These are phyloP conservation scores for Microctonus aethiopoides DNA, from an alignment of 2,888 invertebrate genomes.

Conservation along the genomic window DNA sequence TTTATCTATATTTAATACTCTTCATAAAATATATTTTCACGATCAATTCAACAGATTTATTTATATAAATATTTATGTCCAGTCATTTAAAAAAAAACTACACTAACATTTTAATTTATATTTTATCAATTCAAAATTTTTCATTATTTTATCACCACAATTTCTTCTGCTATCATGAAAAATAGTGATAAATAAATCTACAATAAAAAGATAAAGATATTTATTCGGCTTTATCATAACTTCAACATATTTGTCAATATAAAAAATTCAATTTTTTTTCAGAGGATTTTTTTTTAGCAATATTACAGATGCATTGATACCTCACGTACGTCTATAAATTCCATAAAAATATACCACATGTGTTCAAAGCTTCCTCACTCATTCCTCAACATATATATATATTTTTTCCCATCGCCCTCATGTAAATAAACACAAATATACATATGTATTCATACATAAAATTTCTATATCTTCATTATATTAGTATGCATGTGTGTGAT, in stretches of 20 bases:
- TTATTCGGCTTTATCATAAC: neutral
- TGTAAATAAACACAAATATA: neutral
- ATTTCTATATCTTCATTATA: neutral
- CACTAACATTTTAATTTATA: too few species aligned
- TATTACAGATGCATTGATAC: neutral
- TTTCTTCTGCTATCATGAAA: too few species aligned
- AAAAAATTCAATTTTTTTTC: too few species aligned
- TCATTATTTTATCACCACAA: too few species aligned
- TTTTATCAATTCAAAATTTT: too few species aligned
- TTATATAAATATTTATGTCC: too few species aligned
- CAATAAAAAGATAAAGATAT: neutral
- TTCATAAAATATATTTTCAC: neutral
- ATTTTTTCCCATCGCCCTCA: neutral
- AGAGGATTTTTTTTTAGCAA: slow-evolving; percentile 6
- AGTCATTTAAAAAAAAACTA: too few species aligned
- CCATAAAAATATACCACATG: neutral
- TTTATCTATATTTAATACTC: neutral
- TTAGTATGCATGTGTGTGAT: neutral
- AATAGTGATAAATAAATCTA: neutral
- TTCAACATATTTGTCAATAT: neutral
- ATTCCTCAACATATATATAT: neutral
- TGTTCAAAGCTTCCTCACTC: neutral
- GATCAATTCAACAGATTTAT: neutral
- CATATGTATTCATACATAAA: too few species aligned
- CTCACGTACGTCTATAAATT: neutral